Evolutionary conservation across 2,797 vertebrate species (phyloP).

Genomic region (Sylvia borin): DNA sequence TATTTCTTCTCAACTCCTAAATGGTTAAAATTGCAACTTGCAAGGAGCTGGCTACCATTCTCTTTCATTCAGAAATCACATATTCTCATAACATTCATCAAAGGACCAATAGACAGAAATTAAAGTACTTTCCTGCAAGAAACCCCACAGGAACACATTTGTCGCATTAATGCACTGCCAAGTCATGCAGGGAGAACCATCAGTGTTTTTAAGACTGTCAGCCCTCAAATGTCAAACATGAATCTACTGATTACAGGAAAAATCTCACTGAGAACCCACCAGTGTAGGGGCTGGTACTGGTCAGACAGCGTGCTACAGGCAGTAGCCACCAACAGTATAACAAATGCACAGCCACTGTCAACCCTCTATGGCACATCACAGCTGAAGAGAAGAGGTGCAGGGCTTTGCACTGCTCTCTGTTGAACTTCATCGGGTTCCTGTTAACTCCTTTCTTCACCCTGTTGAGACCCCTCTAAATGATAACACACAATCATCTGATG

Average conservation of each 20-base stretch:
- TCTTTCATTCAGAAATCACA: neutral
- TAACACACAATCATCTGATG: neutral
- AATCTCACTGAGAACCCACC: neutral
- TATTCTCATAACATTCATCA: neutral
- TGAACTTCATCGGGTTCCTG: neutral
- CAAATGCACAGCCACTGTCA: neutral
- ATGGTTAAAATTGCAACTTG: neutral
- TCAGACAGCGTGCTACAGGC: neutral
- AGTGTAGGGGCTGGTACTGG: neutral
- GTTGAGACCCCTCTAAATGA: neutral
- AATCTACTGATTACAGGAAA: neutral
- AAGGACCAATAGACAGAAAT: constrained; percentile 37
- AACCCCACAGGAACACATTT: constrained; percentile 21
- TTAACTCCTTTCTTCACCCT: neutral
- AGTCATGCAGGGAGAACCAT: neutral
- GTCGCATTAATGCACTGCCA: constrained; percentile 2
- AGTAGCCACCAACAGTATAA: neutral
- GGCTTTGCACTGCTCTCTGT: neutral
- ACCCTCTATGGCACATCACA: too few relatives aligned
- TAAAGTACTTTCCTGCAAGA: constrained; percentile 52
- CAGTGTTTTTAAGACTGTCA: neutral
- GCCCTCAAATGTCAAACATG: neutral
- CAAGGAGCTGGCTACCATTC: neutral
- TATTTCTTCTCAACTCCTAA: neutral
- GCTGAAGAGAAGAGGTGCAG: neutral